Percentiles rank a stretch among this genome's conserved stretches.
phyloP scores from a whole-genome alignment of 2,113 vertebrate genomes.

The Dinomys branickii region DNA sequence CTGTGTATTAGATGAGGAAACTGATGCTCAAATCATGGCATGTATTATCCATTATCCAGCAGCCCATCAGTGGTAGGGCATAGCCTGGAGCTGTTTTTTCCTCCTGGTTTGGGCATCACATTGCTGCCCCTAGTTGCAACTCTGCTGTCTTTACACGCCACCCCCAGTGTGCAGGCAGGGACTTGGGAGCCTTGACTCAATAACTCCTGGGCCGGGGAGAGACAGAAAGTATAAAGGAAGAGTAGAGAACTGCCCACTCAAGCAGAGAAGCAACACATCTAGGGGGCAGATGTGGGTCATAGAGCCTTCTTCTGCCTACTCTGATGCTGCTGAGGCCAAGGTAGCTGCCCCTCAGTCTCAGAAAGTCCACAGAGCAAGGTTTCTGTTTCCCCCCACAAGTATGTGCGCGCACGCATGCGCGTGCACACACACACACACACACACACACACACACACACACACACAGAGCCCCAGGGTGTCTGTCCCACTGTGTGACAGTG shows the following conservation, averaged over 20 bases:
- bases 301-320: background rate
- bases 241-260: background rate
- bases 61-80: background rate
- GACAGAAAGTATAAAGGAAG: background rate
- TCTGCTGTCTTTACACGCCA: background rate
- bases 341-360: background rate
- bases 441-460: background rate
- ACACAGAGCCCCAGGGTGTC: too few species aligned
- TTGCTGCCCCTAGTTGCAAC: background rate
- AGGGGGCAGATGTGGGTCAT: background rate
- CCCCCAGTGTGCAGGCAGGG: background rate
- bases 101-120: background rate
- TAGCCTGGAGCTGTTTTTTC: background rate
- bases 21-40: background rate
- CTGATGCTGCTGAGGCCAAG: background rate
- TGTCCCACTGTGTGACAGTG: background rate
- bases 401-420: accelerated
- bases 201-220: background rate
- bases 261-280: background rate
- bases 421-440: accelerated
- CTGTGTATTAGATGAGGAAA: conserved; percentile 1
- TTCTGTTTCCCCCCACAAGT: background rate
- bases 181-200: background rate
- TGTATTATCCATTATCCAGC: background rate
- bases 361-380: background rate